Base-by-base conservation (phyloP, 2,888 invertebrate species). In the Galerucella pusilla region DNA sequence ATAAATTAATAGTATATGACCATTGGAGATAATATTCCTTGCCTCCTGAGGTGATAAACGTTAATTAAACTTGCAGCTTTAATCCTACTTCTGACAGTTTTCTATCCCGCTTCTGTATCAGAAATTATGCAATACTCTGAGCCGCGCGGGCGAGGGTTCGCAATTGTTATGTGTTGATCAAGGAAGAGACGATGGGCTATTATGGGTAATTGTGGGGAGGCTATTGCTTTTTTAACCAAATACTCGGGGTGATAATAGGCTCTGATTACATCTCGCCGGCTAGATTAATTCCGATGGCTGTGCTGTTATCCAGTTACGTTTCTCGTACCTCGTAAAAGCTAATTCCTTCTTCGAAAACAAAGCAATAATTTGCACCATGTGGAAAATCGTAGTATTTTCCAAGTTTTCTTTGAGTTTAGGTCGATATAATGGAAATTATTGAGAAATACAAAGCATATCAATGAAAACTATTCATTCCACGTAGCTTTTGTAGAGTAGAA, bases 221-320 rank as follows among this genome's bases (percentile, higher is more conserved):
- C 86, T 87, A 88, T 88, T 86, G 88, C 87, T 88, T 88, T 88
- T 88, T 88, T 88, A 88, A 87, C 88, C 88, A 88, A 88, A 87
- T 87, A 87, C 87, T 85, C 85, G 83, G 87, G 88, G 87, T 84
- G 87, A 87, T 86, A 87, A 88, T 86, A 83, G 86, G 85, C 83
- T 74, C 84, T 84, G 85, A 86, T 86, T 86, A 85, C 85, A 76
- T 80, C 80, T 77, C 84, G 82, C 82, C 80, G 82, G 85, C 84
- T 85, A 85, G 87, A 87, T 87, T 87, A 87, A 86, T 86, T 85
- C 85, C 80, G 80, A 79, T 79, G 79, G 78, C 77, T 77, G 80
- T 72, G 67, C 63, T 73, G 69, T 76, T 72, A 73, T 73, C 67
- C 67, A 68, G 57, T 69, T 75, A 67, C 49, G 65, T 42, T 59